phyloP scores from a whole-genome alignment of 2,797 vertebrate species.

The Alcedo quadribrachys region DNA sequence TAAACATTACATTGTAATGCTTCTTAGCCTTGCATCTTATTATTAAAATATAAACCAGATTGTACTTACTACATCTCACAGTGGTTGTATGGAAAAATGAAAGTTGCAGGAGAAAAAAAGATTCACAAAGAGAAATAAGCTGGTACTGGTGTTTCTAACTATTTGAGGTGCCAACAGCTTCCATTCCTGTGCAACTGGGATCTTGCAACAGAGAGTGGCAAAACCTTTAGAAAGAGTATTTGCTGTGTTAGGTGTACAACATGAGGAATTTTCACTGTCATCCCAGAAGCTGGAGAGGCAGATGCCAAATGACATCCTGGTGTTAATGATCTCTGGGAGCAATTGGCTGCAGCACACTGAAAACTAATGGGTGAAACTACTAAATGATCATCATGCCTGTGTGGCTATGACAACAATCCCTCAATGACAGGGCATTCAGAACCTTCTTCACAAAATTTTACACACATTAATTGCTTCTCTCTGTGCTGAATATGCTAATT shows the following conservation, averaged over 20 bases:
- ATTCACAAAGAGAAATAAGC: neutral
- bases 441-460: neutral
- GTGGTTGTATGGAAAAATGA: neutral
- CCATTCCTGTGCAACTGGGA: neutral
- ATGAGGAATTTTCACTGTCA: rapidly evolving
- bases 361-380: neutral
- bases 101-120: neutral
- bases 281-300: neutral
- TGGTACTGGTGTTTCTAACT: neutral
- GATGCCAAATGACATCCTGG: neutral
- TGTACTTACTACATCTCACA: neutral
- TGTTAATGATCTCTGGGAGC: neutral
- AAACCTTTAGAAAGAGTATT: neutral
- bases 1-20: neutral
- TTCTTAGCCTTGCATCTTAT: neutral
- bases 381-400: neutral
- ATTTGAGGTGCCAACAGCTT: neutral
- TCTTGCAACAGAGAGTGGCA: neutral
- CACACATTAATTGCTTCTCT: rapidly evolving
- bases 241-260: neutral
- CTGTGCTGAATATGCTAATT: neutral
- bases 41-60: neutral
- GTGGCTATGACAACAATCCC: neutral
- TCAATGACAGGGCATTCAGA: neutral
- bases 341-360: rapidly evolving